Conservation (phyloP, 2,888 invertebrate species). For the Trichogramma dendrolimi region DNA sequence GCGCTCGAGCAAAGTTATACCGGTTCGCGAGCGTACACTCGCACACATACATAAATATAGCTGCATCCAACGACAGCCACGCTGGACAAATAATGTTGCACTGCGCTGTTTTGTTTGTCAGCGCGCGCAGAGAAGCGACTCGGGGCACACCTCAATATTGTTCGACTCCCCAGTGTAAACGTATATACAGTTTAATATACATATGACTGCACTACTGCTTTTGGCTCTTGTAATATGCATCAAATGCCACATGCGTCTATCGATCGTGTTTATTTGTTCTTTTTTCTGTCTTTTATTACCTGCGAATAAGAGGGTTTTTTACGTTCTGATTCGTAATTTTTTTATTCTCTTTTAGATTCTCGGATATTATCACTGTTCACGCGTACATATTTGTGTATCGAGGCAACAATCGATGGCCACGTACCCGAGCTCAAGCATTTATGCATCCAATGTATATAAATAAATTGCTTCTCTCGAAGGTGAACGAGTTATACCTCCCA, state of each 20-base stretch:
- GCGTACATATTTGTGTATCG: slow-evolving; percentile 1
- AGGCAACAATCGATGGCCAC: slow-evolving; percentile 5
- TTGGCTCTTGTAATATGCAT: slow-evolving; percentile 29
- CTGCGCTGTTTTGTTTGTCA: slow-evolving; percentile 30
- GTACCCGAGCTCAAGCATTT: slow-evolving; percentile 3
- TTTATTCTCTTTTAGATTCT: slow-evolving; percentile 7
- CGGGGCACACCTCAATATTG: slow-evolving; percentile 32
- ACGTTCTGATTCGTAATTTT: neutral
- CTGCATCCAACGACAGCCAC: too few relatives aligned
- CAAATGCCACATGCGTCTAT: slow-evolving; percentile 25
- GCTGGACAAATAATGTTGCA: slow-evolving; percentile 33
- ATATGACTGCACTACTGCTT: slow-evolving; percentile 31
- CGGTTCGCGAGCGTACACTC: too few relatives aligned
- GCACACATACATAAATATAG: too few relatives aligned
- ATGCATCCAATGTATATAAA: too few relatives aligned
- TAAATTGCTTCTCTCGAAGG: slow-evolving; percentile 23
- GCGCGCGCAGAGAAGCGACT: slow-evolving; percentile 17
- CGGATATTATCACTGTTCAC: neutral
- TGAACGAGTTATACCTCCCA: slow-evolving; percentile 4
- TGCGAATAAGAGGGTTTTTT: neutral
- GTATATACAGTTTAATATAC: slow-evolving; percentile 18
- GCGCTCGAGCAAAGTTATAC: too few relatives aligned
- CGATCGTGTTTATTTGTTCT: neutral
- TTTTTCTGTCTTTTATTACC: neutral
- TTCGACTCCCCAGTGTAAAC: slow-evolving; percentile 19